Evolutionary conservation across 92 coral and sea anemone species (phyloP).

Genomic region (Epizoanthus scotinus): DNA sequence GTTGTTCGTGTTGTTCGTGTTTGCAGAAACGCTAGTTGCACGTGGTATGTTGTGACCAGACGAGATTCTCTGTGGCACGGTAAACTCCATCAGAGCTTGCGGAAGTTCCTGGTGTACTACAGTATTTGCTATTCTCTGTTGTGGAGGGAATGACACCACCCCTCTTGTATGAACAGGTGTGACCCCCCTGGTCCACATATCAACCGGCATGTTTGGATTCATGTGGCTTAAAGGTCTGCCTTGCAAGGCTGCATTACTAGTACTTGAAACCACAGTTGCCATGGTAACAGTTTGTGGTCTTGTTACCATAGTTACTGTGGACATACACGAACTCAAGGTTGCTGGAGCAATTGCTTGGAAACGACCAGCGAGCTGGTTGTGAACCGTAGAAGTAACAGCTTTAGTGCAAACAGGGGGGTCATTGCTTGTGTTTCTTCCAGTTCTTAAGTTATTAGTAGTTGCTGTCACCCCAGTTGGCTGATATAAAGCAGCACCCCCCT

Average conservation of each 20-base stretch:
- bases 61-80: background rate
- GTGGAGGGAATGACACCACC: conserved; percentile 16
- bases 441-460: background rate
- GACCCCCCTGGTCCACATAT: conserved; percentile 21
- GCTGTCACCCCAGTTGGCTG: background rate
- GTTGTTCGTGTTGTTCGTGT: conserved; percentile 25
- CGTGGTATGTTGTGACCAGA: conserved; percentile 1
- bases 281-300: conserved; percentile 31
- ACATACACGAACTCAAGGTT: conserved; percentile 1
- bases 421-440: conserved; percentile 7
- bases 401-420: background rate
- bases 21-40: conserved; percentile 12
- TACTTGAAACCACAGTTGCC: conserved; percentile 9
- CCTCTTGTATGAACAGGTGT: conserved; percentile 5
- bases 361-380: conserved; percentile 14
- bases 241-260: conserved; percentile 9
- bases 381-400: background rate
- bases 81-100: conserved; percentile 1
- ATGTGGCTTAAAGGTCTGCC: conserved; percentile 32
- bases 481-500: background rate
- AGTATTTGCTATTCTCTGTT: background rate
- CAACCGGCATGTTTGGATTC: conserved; percentile 15
- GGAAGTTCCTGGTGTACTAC: background rate
- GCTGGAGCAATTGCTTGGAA: conserved; percentile 42
- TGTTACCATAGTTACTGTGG: conserved; percentile 11